phyloP scores from a whole-genome alignment of 2,888 invertebrate species.

The Gymnocheta viridis region DNA sequence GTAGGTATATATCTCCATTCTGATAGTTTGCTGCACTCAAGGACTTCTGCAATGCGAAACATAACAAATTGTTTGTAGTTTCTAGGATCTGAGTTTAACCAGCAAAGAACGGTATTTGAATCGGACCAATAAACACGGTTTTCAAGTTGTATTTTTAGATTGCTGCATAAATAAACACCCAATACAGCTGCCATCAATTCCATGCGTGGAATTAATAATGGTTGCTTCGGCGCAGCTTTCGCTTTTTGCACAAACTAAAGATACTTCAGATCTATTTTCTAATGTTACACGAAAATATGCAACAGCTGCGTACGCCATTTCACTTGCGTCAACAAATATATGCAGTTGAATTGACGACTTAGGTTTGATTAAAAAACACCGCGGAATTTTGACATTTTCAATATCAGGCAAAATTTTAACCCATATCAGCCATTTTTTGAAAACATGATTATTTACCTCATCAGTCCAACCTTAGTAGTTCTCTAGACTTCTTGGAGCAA shows the following conservation, averaged over 20 bases:
- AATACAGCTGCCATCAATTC: not conserved
- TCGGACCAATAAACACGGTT: no score
- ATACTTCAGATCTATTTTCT: not conserved
- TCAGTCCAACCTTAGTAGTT: not conserved
- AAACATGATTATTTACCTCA: constrained; percentile 2
- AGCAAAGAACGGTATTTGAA: no score
- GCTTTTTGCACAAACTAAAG: not conserved
- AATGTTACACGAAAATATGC: no score
- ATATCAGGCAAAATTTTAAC: not conserved
- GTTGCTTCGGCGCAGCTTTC: not conserved
- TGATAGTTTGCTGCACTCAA: no score
- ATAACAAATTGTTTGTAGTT: no score
- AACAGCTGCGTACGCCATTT: no score
- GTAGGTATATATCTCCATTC: not conserved
- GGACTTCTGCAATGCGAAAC: no score
- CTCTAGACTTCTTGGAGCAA: no score
- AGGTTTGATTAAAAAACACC: not conserved
- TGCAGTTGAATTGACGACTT: not conserved
- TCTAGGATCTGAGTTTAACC: no score
- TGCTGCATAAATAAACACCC: not conserved
- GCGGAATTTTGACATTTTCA: constrained; percentile 19
- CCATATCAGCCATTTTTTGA: not conserved
- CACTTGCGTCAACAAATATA: constrained; percentile 3
- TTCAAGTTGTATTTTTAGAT: no score
- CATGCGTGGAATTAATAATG: not conserved